phyloP scores from a whole-genome alignment of 2,113 vertebrate species.

The Monopterus albus region DNA sequence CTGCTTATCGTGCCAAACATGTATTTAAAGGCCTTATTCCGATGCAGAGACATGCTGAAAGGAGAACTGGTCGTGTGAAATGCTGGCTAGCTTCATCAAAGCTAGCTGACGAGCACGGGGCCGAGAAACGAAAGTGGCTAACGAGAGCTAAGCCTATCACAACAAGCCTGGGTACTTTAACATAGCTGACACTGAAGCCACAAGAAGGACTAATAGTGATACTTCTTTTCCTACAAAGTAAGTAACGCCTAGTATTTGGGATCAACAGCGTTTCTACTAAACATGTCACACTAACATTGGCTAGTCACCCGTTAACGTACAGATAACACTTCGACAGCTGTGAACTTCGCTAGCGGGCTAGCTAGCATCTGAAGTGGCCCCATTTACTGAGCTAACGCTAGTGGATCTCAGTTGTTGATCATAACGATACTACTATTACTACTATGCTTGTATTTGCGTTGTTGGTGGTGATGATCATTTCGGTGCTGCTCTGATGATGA shows the following conservation, averaged over 20 bases:
- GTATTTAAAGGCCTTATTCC: slow-evolving; percentile 66
- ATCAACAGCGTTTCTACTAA: background rate
- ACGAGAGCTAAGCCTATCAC: slow-evolving; percentile 50
- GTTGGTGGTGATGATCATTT: background rate
- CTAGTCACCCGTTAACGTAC: slow-evolving; percentile 19
- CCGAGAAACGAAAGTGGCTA: slow-evolving; percentile 65
- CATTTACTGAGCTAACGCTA: no score
- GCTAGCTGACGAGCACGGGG: slow-evolving; percentile 68
- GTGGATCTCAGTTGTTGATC: background rate
- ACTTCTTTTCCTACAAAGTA: slow-evolving; percentile 40
- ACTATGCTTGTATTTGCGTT: background rate
- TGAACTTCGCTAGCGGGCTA: slow-evolving; percentile 45
- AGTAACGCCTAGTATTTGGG: slow-evolving; percentile 37
- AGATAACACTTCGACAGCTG: slow-evolving; percentile 48
- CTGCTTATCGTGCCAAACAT: slow-evolving; percentile 65
- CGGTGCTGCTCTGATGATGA: background rate
- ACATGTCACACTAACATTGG: background rate
- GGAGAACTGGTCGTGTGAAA: slow-evolving; percentile 77
- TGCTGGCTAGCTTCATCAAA: slow-evolving; percentile 62
- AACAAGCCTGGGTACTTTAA: slow-evolving; percentile 34
- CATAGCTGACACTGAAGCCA: slow-evolving; percentile 26
- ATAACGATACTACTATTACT: background rate
- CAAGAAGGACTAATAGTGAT: slow-evolving; percentile 16
- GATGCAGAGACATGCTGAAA: slow-evolving; percentile 73
- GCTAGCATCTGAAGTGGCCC: slow-evolving; percentile 30